Conservation (phyloP, 2,113 vertebrate species). For the Phylloscopus trochilus region DNA sequence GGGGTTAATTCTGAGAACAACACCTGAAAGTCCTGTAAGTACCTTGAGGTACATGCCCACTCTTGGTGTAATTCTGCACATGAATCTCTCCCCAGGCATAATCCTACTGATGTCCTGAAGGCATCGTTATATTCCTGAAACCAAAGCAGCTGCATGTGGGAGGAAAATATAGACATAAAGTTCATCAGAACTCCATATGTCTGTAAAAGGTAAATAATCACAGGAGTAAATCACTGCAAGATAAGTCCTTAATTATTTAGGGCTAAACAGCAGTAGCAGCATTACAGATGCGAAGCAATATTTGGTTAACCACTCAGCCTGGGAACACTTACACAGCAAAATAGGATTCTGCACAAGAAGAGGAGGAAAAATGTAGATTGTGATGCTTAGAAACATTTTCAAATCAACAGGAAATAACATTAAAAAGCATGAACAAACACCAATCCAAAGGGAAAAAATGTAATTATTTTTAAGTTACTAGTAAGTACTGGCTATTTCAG, state of each 20-base stretch:
- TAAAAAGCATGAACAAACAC: background rate
- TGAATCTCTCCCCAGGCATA: conserved; percentile 10
- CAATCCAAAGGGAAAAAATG: background rate
- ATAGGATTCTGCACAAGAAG: background rate
- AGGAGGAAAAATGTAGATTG: background rate
- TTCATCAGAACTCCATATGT: conserved; percentile 18
- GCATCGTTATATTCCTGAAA: conserved; percentile 41
- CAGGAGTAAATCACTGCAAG: conserved; percentile 4
- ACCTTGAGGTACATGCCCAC: background rate
- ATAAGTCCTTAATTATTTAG: conserved; percentile 42
- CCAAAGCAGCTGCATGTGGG: conserved; percentile 39
- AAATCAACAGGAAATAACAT: background rate
- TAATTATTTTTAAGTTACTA: background rate
- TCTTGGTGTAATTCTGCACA: background rate
- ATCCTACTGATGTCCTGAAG: conserved; percentile 14
- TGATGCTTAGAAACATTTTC: background rate
- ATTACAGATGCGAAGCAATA: background rate
- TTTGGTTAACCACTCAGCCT: background rate
- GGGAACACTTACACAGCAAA: background rate
- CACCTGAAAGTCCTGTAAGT: background rate
- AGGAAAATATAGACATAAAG: conserved; percentile 24
- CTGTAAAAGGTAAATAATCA: conserved; percentile 21
- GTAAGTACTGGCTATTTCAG: background rate
- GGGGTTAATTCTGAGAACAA: background rate
- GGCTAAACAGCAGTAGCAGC: background rate